Conservation (phyloP, 2,888 invertebrate genomes). For the Drosophila hamatofila region DNA sequence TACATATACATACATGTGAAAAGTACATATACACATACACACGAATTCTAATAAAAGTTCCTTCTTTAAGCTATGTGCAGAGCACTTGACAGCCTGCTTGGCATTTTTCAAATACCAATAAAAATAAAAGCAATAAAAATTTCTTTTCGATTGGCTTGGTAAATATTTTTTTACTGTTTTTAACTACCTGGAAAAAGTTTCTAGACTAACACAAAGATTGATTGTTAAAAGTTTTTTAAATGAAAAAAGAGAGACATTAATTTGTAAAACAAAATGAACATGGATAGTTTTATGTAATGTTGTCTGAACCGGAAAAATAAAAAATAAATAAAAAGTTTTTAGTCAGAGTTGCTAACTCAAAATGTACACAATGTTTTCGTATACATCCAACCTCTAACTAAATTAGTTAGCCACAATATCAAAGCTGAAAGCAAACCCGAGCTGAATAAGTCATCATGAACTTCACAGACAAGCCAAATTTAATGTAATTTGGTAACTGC, state of each 20-base stretch:
- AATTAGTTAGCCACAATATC: neutral
- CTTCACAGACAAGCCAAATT: neutral
- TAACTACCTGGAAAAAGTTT: neutral
- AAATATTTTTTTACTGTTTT: neutral
- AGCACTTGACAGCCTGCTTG: slow-evolving; percentile 27
- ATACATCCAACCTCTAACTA: neutral
- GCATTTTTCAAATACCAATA: slow-evolving; percentile 18
- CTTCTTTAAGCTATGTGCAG: slow-evolving; percentile 11
- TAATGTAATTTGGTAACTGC: neutral
- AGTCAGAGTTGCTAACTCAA: neutral
- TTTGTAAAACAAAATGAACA: neutral
- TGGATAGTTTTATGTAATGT: slow-evolving; percentile 4
- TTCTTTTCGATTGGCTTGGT: neutral
- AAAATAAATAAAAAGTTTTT: too few relatives aligned
- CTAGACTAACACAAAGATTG: neutral
- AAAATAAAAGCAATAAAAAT: slow-evolving; percentile 14
- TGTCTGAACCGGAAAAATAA: neutral
- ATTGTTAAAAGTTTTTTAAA: neutral
- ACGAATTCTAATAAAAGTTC: slow-evolving; percentile 52
- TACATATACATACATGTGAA: neutral
- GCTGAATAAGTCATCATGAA: neutral
- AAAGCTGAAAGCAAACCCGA: neutral
- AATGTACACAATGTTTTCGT: neutral
- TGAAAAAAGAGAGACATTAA: neutral
- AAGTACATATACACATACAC: neutral